Evolutionary conservation across 2,888 invertebrate genomes (phyloP).

Genomic region (Gasteruption jaculator): DNA sequence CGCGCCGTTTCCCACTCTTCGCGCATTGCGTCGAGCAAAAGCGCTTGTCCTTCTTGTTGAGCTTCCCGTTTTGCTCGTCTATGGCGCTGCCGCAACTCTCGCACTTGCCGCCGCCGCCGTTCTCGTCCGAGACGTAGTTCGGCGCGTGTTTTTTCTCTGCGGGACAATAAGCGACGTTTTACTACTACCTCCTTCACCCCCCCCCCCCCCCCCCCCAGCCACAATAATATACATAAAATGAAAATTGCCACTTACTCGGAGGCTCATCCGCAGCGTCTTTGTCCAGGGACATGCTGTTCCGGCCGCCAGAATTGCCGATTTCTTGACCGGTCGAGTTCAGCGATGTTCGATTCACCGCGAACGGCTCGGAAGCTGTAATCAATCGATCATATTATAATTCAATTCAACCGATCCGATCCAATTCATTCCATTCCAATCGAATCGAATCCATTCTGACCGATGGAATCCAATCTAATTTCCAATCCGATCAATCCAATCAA

Average conservation of each 20-base stretch:
- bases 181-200: not conserved
- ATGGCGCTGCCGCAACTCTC: slow-evolving; percentile 68
- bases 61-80: slow-evolving; percentile 51
- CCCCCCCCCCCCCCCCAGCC: too few species aligned
- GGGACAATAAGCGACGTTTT: not conserved
- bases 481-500: too few species aligned
- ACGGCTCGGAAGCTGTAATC: slow-evolving; percentile 71
- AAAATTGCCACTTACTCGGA: slow-evolving; percentile 60
- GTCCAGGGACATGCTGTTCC: slow-evolving; percentile 33
- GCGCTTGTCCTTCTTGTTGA: slow-evolving; percentile 71
- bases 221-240: slow-evolving; percentile 3
- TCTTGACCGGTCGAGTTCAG: slow-evolving; percentile 50
- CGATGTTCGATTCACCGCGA: slow-evolving; percentile 68
- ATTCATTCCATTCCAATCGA: too few species aligned
- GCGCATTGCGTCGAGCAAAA: slow-evolving; percentile 75
- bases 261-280: slow-evolving; percentile 66
- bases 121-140: slow-evolving; percentile 38
- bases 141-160: slow-evolving; percentile 52
- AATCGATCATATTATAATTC: too few species aligned
- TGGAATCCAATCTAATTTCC: too few species aligned
- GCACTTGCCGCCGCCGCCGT: slow-evolving; percentile 61
- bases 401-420: too few species aligned
- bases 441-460: too few species aligned
- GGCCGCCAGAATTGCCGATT: slow-evolving; percentile 32
- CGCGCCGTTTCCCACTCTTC: slow-evolving; percentile 55